Base-by-base conservation (phyloP, 2,113 vertebrate genomes). In the Brachionichthys hirsutus region DNA sequence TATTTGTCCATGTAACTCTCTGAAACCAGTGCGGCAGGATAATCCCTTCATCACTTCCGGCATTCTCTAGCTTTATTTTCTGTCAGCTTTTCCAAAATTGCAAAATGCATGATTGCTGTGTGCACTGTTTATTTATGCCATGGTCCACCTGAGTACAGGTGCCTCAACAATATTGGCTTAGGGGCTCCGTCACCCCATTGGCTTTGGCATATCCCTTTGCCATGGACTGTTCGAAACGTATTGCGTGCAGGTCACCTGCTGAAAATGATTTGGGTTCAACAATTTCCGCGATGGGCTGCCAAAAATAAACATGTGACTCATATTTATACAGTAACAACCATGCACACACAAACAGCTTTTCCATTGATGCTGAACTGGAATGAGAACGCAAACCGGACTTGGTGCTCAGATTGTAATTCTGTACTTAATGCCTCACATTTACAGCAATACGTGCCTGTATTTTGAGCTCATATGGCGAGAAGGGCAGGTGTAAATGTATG, bases 161-260 rank as follows among this genome's bases (percentile, higher is more conserved):
- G 22, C 17, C 15, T 55, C 8, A 20, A 17, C 50, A 42, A 47
- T 16, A 18, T 36, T 68, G 53, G 14, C 20, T 40, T 15, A 10
- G 35, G 40, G 42, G 22, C 50, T 68, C 42, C 13, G 53, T 56
- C 11, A 34, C 1, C 1, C 18, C 51, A 53, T 49, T 67, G 48
- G 34, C 19, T 4, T 30, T 30, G 24, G 3, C 24, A 30, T 30
- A 8, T 30, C 24, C 24, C 24, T 30, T 30, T 30, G 5, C 24
- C 24, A 30, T 30, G 24, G 8, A 30, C 8, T 30, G 24, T 30
- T 30, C 4, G 5, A 30, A 30, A 30, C 24, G 64, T 50, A 57
- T 30, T 62, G 54, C 58, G 68, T 56, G 63, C 73, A 81, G 53
- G 74, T 43, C 74, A 69, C 72, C 62, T 67, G 74, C 47, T 76